Evolutionary conservation across 1,140 invertebrate species (phyloP).

Genomic region (Calosoma granatense): DNA sequence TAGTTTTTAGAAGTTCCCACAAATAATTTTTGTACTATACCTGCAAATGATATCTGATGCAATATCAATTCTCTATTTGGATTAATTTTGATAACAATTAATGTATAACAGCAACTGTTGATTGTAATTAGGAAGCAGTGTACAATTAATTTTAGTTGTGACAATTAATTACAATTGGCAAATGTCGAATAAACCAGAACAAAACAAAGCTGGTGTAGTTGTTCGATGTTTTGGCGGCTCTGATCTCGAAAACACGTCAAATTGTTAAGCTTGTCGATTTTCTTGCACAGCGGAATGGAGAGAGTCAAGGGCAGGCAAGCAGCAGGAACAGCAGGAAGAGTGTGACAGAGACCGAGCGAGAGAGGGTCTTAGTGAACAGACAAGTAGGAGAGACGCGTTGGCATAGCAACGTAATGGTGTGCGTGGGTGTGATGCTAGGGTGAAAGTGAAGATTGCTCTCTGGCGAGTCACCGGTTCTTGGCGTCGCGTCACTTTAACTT

Average conservation of each 20-base stretch:
- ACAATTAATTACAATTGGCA: too few species aligned
- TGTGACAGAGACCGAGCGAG: background rate
- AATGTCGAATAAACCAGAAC: too few species aligned
- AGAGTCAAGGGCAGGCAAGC: background rate
- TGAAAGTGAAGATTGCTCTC: background rate
- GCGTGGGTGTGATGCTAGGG: background rate
- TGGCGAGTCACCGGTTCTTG: background rate
- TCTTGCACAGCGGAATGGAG: background rate
- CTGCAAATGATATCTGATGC: too few species aligned
- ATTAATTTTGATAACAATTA: too few species aligned
- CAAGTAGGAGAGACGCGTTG: background rate
- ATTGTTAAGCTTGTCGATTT: conserved; percentile 5
- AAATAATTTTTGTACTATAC: too few species aligned
- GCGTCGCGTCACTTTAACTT: background rate
- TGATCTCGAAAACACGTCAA: background rate
- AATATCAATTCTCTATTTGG: too few species aligned
- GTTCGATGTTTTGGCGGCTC: too few species aligned
- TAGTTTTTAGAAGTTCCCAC: too few species aligned
- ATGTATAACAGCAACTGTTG: too few species aligned
- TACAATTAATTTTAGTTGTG: too few species aligned
- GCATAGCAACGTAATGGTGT: conserved; percentile 6
- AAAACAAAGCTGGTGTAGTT: too few species aligned
- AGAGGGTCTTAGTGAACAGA: background rate
- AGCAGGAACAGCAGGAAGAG: background rate
- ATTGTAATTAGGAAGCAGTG: too few species aligned